phyloP scores from a whole-genome alignment of 2,888 invertebrate genomes.

The Drosophila quinaria region DNA sequence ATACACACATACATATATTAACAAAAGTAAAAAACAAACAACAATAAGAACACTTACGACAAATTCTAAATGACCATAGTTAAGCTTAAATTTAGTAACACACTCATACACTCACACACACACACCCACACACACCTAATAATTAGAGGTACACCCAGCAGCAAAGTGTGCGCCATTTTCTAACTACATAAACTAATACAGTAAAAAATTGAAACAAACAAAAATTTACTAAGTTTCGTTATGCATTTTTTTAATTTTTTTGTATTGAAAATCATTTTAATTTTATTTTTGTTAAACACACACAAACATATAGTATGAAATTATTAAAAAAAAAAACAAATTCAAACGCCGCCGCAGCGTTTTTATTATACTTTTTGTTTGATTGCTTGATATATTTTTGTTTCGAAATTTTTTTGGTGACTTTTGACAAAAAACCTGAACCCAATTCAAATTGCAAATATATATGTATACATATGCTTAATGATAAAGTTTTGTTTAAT shows the following conservation, averaged over 20 bases:
- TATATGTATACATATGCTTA: conserved; percentile 68
- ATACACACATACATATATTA: conserved; percentile 37
- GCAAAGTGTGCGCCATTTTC: conserved; percentile 77
- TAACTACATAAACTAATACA: conserved; percentile 57
- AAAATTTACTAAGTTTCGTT: conserved; percentile 60
- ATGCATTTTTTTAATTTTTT: conserved; percentile 42
- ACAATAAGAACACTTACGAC: conserved; percentile 70
- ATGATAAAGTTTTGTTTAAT: conserved; percentile 74
- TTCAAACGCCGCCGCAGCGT: conserved; percentile 50
- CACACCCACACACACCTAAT: conserved; percentile 44
- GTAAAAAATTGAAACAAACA: conserved; percentile 27
- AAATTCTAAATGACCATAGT: conserved; percentile 80
- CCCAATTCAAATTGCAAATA: conserved; percentile 75
- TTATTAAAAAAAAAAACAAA: conserved; percentile 18
- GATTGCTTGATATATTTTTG: conserved; percentile 38
- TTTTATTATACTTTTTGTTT: conserved; percentile 30
- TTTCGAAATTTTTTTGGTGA: conserved; percentile 68
- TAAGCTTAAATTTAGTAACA: conserved; percentile 76
- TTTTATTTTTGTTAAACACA: conserved; percentile 56
- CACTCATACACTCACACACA: conserved; percentile 45
- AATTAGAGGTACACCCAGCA: conserved; percentile 48
- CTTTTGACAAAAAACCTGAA: conserved; percentile 54
- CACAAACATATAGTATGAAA: conserved; percentile 62
- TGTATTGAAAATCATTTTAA: conserved; percentile 22
- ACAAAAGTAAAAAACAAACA: conserved; percentile 39